These are phyloP conservation scores for Gymnothorax javanicus DNA, from an alignment of 2,797 vertebrate species.

Conservation along the genomic window DNA sequence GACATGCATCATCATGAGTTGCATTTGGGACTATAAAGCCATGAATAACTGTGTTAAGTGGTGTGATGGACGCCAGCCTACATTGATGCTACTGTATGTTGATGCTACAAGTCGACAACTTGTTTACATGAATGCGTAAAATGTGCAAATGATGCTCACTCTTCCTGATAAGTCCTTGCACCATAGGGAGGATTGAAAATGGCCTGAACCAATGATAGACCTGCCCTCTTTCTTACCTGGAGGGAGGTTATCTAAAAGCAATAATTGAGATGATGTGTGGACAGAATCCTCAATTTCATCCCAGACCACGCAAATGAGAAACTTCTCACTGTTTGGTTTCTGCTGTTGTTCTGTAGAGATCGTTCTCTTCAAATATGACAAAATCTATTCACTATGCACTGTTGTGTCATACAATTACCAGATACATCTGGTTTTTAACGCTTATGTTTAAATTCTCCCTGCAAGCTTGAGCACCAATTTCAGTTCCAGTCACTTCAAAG, in stretches of 20 bases:
- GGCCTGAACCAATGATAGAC: background rate
- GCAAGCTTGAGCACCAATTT: background rate
- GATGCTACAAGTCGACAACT: background rate
- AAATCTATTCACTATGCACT: background rate
- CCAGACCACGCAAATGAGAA: background rate
- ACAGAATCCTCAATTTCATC: conserved; percentile 8
- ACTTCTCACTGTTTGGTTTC: background rate
- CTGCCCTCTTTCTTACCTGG: background rate
- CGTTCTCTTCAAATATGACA: background rate
- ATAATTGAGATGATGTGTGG: background rate
- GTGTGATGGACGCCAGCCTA: background rate
- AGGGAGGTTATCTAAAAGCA: conserved; percentile 1
- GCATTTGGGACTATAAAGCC: background rate
- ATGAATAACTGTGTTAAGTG: background rate
- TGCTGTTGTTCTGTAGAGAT: background rate
- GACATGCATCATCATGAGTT: background rate
- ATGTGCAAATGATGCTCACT: background rate
- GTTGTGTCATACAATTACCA: background rate
- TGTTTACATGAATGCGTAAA: background rate
- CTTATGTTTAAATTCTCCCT: background rate
- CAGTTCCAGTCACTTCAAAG: background rate
- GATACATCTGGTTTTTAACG: background rate
- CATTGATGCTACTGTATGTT: background rate
- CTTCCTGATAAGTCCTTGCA: background rate
- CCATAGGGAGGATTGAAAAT: conserved; percentile 8